Conservation (phyloP, 2,113 vertebrate species). For the Caranx melampygus region DNA sequence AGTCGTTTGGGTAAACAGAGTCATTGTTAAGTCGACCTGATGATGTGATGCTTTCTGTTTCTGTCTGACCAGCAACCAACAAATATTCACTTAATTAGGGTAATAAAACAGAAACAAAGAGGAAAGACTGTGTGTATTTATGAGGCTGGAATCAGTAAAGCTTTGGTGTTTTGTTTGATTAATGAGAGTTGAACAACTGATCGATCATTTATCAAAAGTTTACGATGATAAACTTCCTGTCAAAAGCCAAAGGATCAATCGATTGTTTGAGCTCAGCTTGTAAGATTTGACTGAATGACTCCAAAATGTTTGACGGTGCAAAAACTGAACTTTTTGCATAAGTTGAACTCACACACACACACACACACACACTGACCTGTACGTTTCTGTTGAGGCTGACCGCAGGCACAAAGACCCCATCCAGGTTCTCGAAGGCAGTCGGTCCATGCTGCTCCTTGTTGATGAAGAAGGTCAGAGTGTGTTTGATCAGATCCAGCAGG, state of each 20-base stretch:
- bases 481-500: constrained; percentile 94
- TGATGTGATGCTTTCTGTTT: too few relatives aligned
- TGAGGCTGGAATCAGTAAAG: neutral
- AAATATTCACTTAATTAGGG: too few relatives aligned
- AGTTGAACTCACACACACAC: too few relatives aligned
- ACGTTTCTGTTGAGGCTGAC: constrained; percentile 98
- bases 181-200: neutral
- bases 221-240: neutral
- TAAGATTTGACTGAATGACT: too few relatives aligned
- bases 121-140: neutral
- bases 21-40: too few relatives aligned
- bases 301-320: neutral
- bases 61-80: too few relatives aligned
- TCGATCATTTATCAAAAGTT: neutral
- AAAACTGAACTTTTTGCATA: neutral
- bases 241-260: neutral
- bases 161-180: neutral
- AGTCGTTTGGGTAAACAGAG: too few relatives aligned
- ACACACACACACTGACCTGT: constrained; percentile 84
- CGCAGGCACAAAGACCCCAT: constrained; percentile 96
- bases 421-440: constrained; percentile 93
- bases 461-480: constrained; percentile 93
- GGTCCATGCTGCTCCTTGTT: constrained; percentile 97
- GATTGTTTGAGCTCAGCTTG: too few relatives aligned
- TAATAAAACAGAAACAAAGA: too few relatives aligned